Conservation (phyloP, 2,113 vertebrate species). For the Grammomys surdaster region DNA sequence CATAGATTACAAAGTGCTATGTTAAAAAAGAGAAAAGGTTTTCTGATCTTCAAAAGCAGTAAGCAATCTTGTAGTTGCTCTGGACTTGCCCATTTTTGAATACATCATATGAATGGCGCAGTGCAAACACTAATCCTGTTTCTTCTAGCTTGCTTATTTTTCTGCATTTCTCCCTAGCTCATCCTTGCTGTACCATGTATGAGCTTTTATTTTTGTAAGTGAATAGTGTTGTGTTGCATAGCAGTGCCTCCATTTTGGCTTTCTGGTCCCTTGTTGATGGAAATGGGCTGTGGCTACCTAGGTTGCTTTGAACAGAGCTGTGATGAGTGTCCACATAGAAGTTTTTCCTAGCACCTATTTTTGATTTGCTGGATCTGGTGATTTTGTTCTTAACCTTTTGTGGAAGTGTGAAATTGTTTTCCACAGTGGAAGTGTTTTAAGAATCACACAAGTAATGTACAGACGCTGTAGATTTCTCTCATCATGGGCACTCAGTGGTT, state of each 20-base stretch:
- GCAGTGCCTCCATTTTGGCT: background rate
- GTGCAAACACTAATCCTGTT: background rate
- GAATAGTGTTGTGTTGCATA: background rate
- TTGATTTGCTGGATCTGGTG: conserved; percentile 21
- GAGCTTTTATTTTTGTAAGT: conserved; percentile 21
- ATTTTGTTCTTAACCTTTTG: conserved; percentile 40
- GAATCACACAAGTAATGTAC: background rate
- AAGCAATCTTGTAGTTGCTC: background rate
- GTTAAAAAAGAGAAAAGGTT: background rate
- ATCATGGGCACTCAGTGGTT: background rate
- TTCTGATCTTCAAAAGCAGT: background rate
- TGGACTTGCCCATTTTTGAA: background rate
- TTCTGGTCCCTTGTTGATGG: background rate
- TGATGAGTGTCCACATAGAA: background rate
- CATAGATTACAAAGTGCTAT: background rate
- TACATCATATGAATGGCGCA: background rate
- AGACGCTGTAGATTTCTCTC: background rate
- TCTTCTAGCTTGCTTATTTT: conserved; percentile 25
- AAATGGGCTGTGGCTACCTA: background rate
- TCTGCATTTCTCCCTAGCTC: background rate
- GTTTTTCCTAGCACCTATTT: background rate
- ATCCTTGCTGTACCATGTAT: background rate
- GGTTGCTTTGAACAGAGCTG: background rate
- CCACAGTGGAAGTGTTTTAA: background rate
- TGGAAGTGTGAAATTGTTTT: background rate